Evolutionary conservation across 2,797 vertebrate genomes (phyloP), one percentile per base, ranked within the genome.

Genomic region (Cirrhinus mrigala): DNA sequence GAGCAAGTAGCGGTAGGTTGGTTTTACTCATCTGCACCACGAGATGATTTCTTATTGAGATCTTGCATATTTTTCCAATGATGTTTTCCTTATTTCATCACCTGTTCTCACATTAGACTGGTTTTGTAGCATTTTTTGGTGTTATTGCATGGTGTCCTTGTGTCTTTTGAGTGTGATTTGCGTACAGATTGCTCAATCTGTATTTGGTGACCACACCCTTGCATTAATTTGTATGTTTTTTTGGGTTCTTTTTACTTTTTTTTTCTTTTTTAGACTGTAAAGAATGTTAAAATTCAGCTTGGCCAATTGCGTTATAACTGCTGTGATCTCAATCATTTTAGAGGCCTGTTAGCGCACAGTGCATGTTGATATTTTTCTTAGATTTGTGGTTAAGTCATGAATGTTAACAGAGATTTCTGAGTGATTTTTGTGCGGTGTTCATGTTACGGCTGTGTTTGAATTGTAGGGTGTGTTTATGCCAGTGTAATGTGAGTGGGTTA

Each of bases 401-500:
- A 54, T 81, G 64, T 81, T 75, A 79, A 29, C 68, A 15, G 48
- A 44, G 68, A 52, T 74, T 29, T 52, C 50, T 40, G 37, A 16
- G 40, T 70, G 56, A 52, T 56, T 62, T 82, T 81, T 40, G 29
- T 79, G 27, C 46, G 78, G 77, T 58, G 50, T 74, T 73, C 16
- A 16, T 86, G 64, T 66, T 70, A 68, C 22, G 46, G 54, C 37
- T 85, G 80, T 82, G 69, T 77, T 66, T 71, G 64, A 81, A 70
- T 37, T 79, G 52, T 16, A 5, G 46, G 3, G 20, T 24, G 48
- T 68, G 54, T 68, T 37, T 77, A 44, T 86, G 60, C 66, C 79
- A 48, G 80, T 73, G 73, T 82, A 77, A 69, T 77, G 54, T 79
- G 44, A 54, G 52, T 58, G 60, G 27, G 29, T 82, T 71, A 62